Conservation (phyloP, 2,113 vertebrate genomes). For the Melospiza melodia region DNA sequence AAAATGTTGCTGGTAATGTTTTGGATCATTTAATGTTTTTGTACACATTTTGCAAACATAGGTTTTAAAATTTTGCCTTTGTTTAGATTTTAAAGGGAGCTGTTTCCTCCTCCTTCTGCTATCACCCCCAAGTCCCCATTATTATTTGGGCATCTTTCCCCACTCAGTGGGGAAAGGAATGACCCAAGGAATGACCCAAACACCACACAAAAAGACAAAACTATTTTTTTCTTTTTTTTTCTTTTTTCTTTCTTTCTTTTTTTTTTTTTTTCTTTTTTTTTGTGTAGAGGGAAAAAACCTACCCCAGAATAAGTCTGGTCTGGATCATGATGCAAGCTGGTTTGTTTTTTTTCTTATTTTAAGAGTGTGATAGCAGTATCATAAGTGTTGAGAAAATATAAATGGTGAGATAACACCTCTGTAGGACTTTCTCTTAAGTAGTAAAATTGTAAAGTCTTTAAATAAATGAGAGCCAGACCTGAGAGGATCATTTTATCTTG, state of each 20-base stretch:
- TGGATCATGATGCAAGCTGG: conserved; percentile 64
- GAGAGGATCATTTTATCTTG: conserved; percentile 69
- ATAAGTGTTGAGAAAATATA: conserved; percentile 87
- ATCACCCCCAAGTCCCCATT: background rate
- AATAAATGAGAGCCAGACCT: conserved; percentile 71
- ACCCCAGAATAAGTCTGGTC: conserved; percentile 18
- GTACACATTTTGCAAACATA: conserved; percentile 1
- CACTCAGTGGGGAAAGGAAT: background rate
- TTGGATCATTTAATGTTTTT: background rate
- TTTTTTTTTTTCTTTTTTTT: background rate
- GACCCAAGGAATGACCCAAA: conserved; percentile 10
- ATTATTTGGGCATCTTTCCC: background rate
- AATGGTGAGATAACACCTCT: conserved; percentile 87
- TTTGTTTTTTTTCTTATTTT: conserved; percentile 67
- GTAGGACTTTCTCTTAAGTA: conserved; percentile 82
- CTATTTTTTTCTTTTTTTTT: background rate
- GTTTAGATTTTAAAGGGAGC: background rate
- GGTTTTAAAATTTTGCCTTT: background rate
- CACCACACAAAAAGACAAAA: background rate
- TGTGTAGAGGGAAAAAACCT: background rate
- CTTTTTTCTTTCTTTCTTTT: background rate
- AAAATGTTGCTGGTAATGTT: conserved; percentile 40
- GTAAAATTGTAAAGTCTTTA: conserved; percentile 82
- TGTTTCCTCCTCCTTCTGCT: background rate
- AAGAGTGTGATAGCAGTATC: conserved; percentile 85